Percentiles rank a stretch among this genome's conserved stretches.
Conservation (phyloP, 2,797 vertebrate species). For the Melopsittacus undulatus region DNA sequence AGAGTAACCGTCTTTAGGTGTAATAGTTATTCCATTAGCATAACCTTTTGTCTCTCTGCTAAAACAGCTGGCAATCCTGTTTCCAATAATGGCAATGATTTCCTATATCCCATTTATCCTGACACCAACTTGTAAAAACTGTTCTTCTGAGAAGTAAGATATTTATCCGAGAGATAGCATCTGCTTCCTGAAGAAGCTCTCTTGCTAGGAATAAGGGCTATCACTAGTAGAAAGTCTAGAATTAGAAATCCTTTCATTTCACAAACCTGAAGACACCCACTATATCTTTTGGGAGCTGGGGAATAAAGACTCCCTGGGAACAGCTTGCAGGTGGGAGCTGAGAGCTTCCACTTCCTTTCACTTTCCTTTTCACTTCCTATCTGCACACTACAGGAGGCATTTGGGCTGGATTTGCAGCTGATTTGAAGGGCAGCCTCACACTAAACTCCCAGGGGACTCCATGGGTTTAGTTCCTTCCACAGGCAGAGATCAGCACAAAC, state of each 20-base stretch:
- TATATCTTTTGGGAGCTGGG: neutral
- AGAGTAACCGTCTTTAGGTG: neutral
- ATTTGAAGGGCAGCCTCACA: neutral
- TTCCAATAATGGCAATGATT: neutral
- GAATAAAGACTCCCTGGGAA: neutral
- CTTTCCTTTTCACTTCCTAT: neutral
- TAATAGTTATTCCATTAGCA: neutral
- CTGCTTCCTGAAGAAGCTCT: neutral
- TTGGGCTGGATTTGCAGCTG: neutral
- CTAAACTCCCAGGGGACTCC: neutral
- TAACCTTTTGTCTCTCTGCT: neutral
- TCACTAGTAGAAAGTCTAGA: neutral
- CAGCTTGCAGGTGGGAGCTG: neutral
- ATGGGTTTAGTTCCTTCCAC: neutral
- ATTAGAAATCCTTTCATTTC: neutral
- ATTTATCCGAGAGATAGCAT: neutral
- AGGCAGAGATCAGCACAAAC: neutral
- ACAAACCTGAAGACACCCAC: neutral
- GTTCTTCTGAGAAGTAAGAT: neutral
- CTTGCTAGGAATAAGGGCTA: neutral
- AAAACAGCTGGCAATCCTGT: neutral
- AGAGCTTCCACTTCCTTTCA: neutral
- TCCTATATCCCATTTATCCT: neutral
- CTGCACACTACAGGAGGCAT: accelerated
- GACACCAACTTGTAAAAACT: neutral